phyloP scores from a whole-genome alignment of 2,113 vertebrate genomes.

The Camelus dromedarius region DNA sequence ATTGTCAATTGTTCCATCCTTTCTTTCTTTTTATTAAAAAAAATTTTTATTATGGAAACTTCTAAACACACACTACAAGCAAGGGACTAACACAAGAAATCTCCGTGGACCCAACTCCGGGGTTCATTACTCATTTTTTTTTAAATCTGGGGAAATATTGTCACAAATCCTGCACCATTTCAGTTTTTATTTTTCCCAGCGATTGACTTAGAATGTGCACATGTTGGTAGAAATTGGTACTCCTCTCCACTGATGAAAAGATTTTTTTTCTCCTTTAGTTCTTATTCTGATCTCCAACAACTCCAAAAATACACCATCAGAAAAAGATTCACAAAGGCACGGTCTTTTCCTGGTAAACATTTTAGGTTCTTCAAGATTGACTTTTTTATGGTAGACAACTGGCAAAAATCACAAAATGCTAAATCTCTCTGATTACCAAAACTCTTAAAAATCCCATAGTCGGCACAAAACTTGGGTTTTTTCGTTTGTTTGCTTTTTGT shows the following conservation, averaged over 20 bases:
- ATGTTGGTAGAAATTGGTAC: background rate
- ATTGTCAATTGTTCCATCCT: slow-evolving; percentile 9
- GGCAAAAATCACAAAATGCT: background rate
- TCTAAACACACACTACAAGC: background rate
- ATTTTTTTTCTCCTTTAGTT: background rate
- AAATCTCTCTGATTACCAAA: background rate
- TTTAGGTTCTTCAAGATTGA: background rate
- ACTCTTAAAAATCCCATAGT: background rate
- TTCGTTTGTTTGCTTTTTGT: background rate
- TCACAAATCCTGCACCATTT: background rate
- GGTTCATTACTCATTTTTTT: background rate
- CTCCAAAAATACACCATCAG: background rate
- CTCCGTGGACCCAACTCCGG: background rate
- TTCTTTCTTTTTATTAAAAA: background rate
- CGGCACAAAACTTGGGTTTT: background rate
- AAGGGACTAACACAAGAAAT: background rate
- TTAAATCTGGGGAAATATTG: background rate
- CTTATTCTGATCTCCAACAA: background rate
- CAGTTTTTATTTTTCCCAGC: background rate
- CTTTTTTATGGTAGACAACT: background rate
- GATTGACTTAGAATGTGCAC: slow-evolving; percentile 1
- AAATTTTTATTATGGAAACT: slow-evolving; percentile 20
- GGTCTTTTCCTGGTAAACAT: background rate
- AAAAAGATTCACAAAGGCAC: background rate
- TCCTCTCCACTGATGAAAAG: background rate